Evolutionary conservation across 2,888 invertebrate genomes (phyloP), one percentile per base, ranked within the genome.

Genomic region (Brachypalpus laphriformis): DNA sequence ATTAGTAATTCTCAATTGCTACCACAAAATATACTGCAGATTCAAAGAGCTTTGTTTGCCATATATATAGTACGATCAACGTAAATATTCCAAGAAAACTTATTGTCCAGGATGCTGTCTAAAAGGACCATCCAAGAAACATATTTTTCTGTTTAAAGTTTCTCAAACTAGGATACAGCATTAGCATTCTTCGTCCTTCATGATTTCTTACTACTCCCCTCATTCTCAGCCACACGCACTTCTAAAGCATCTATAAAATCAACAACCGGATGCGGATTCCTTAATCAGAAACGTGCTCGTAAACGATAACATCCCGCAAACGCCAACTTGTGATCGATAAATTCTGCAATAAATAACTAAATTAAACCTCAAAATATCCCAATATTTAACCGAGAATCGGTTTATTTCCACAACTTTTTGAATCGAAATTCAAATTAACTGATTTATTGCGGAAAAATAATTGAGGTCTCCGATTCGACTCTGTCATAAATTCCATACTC

Each of bases 401-500:
- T 51, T 34, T 9, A 51, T 20, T 18, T 37, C 14, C 31, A 7
- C 8, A 16, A 66, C 22, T n/a, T 11, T 25, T 37, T 51, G 51
- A 66, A 42, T 61, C 40, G 61, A 16, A 75, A 66, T 40, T 57
- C 37, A 57, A 75, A 57, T 16, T 16, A 57, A 66, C 47, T 49
- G 56, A 66, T 57, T 47, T 66, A 49, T 66, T 16, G 47, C 61
- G 40, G 7, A 65, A 75, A 57, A 45, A 68, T 66, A 47, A 65
- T 75, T 75, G 47, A 57, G 65, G 56, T 65, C 74, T 34, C 65
- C 47, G 25, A 34, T 47, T 65, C 31, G 22, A 42, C 18, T 57
- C 47, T 14, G 31, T 51, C 51, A 76, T 76, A 68, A 68, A 76
- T 59, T 22, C 28, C 11, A 31, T 20, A 22, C 34, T 25, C 28